Base-by-base conservation (phyloP, 2,113 vertebrate species). In the Boleophthalmus pectinirostris region DNA sequence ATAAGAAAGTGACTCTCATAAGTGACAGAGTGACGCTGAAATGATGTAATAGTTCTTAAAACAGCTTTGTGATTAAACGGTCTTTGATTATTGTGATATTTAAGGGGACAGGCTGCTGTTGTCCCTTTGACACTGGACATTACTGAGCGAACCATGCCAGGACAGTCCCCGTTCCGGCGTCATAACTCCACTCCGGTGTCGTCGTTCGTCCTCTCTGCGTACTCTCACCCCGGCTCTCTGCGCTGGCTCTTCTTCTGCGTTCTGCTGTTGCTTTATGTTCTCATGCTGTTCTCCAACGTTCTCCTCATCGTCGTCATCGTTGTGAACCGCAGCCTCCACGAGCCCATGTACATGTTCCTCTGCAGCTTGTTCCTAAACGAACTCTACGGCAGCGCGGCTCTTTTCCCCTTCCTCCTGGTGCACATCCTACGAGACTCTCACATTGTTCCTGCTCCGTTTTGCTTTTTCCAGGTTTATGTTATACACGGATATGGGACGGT, bases 301-400 rank as follows among this genome's bases (percentile, higher is more conserved):
- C 61, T 64, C 9, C 61, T 64, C 33, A 38, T 64, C 61, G 18
- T 20, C 18, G 33, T 43, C 61, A 43, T 64, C 33, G 33, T 16
- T n/a, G 20, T 64, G 61, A 64, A 64, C 61, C 29, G 61, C 29
- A 38, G 16, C 10, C 61, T 64, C 8, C 61, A 64, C 18, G 33
- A 64, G 33, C 61, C 61, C 29, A 64, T 64, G 61, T 64, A 64
- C 33, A 4, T 64, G 18, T 43, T 64, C 20, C 61, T 64, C 61
- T 64, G 61, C 61, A 64, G 61, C 20, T 21, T 64, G 20, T 64
- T 64, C 33, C 9, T 64, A 6, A 64, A 64, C 20, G 33, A 64
- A 13, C 61, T 64, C 9, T 64, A 64, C 33, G 61, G 61, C 61
- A 64, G 61, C 33, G 18, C 61, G 0, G 61, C 20, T 3, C 18